Percentiles rank a stretch among this genome's conserved stretches.
These are phyloP conservation scores for Rhabdophis nuchalis DNA, from an alignment of 2,797 vertebrate species.

Conservation along the genomic window DNA sequence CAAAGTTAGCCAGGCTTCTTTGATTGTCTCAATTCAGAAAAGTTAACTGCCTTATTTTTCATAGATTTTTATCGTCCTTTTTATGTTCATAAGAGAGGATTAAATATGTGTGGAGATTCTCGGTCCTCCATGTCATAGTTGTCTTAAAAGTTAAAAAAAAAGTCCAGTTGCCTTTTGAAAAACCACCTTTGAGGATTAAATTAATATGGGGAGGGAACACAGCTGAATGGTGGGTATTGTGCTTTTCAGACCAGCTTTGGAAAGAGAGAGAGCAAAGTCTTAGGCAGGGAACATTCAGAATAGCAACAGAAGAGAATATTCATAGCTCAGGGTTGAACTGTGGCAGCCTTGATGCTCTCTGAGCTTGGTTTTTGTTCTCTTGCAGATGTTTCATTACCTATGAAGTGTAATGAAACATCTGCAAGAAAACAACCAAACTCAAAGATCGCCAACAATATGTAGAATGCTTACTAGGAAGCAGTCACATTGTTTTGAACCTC, in stretches of 20 bases:
- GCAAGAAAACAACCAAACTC: background rate
- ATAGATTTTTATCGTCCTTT: background rate
- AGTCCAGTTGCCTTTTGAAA: background rate
- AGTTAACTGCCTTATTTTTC: background rate
- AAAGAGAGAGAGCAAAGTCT: background rate
- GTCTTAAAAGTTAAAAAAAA: background rate
- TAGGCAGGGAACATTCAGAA: background rate
- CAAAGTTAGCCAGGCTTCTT: background rate
- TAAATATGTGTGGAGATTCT: background rate
- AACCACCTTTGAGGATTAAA: background rate
- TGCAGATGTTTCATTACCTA: background rate
- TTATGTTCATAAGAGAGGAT: background rate
- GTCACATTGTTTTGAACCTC: background rate
- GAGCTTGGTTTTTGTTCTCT: background rate
- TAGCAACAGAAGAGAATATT: background rate
- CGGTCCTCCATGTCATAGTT: background rate
- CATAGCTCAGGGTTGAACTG: background rate
- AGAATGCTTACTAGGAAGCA: background rate
- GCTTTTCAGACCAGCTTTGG: background rate
- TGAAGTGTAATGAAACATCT: background rate
- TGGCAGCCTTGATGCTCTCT: background rate
- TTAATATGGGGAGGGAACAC: background rate
- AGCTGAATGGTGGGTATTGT: background rate
- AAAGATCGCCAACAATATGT: background rate
- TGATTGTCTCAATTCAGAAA: background rate